These are phyloP conservation scores for Orbicella faveolata DNA, from an alignment of 64 coral and sea anemone species.

Conservation along the genomic window DNA sequence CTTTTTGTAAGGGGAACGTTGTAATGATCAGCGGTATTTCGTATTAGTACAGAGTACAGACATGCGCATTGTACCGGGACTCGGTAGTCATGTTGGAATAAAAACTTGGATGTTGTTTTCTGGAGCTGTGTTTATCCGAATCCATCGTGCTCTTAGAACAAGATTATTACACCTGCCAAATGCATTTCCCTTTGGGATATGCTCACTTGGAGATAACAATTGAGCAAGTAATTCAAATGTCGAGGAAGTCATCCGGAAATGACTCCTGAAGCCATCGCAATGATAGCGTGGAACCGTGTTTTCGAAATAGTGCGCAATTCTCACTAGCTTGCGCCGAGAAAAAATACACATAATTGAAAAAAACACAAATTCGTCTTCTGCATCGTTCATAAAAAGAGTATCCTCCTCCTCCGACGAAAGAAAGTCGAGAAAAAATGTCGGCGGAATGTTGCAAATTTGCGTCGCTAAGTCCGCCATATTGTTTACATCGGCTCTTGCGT, in stretches of 20 bases:
- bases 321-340: neutral
- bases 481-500: constrained; percentile 5
- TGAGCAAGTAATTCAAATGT: neutral
- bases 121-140: too few species aligned
- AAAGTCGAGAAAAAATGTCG: neutral
- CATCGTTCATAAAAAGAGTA: constrained; percentile 1
- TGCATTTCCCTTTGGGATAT: constrained; percentile 25
- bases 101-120: too few species aligned
- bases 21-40: too few species aligned
- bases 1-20: too few species aligned
- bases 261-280: neutral
- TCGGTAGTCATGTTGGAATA: too few species aligned
- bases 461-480: neutral
- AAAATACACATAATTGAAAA: neutral
- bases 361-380: neutral
- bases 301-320: neutral
- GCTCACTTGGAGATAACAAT: constrained; percentile 10
- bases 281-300: neutral
- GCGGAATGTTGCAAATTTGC: constrained; percentile 17
- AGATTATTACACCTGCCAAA: neutral
- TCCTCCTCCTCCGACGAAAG: constrained; percentile 3
- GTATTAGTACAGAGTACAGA: too few species aligned
- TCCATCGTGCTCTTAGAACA: too few species aligned
- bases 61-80: too few species aligned
- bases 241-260: neutral